A percentile compares a stretch with the other conserved stretches of the same genome.
These are phyloP conservation scores for Gymnodraco acuticeps DNA, from an alignment of 2,797 vertebrate genomes.

Conservation along the genomic window DNA sequence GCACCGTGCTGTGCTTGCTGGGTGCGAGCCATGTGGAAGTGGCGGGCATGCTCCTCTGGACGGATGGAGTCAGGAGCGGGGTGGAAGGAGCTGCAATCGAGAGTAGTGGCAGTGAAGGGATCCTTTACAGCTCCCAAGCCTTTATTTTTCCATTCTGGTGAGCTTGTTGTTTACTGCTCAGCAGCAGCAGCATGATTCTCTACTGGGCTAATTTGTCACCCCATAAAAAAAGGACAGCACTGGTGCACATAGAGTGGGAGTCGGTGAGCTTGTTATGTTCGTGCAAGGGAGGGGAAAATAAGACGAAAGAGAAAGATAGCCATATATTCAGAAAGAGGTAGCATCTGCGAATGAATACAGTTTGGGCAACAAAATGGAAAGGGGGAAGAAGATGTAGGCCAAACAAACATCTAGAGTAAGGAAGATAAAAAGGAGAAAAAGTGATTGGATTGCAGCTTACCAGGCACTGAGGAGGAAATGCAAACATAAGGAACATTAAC, in stretches of 20 bases:
- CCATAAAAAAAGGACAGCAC: slow-evolving; percentile 68
- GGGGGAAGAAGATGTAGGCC: slow-evolving; percentile 8
- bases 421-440: not conserved
- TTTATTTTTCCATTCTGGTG: slow-evolving; percentile 70
- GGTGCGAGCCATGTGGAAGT: slow-evolving; percentile 74
- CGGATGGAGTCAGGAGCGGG: slow-evolving; percentile 40
- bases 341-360: slow-evolving; percentile 34
- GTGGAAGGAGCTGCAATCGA: slow-evolving; percentile 33
- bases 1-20: slow-evolving; percentile 72
- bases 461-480: slow-evolving; percentile 8
- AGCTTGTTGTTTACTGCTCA: slow-evolving; percentile 72
- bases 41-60: slow-evolving; percentile 60
- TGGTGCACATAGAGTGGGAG: slow-evolving; percentile 54
- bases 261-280: slow-evolving; percentile 71
- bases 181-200: slow-evolving; percentile 58
- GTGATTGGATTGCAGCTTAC: not conserved
- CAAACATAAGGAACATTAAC: slow-evolving; percentile 16
- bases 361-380: slow-evolving; percentile 27
- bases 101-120: slow-evolving; percentile 42
- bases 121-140: slow-evolving; percentile 51
- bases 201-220: slow-evolving; percentile 74
- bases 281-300: slow-evolving; percentile 52
- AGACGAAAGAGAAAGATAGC: slow-evolving; percentile 36
- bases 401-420: slow-evolving; percentile 17
- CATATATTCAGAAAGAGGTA: slow-evolving; percentile 25